Percentiles rank a stretch among this genome's conserved stretches.
Evolutionary conservation across 2,113 vertebrate species (phyloP).

Genomic region (Carettochelys insculpta): DNA sequence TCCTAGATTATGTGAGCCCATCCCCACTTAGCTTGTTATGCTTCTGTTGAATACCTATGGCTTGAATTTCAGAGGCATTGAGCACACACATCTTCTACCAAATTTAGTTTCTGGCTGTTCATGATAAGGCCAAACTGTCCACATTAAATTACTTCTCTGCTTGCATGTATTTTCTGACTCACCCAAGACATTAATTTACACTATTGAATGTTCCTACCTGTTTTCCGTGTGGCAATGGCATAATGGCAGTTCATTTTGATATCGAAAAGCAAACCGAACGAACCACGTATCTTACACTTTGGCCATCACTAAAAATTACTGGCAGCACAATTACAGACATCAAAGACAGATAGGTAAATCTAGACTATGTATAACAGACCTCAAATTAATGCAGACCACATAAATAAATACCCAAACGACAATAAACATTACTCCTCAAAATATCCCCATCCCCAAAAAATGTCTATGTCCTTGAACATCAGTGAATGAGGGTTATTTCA

Average conservation of each 20-base stretch:
- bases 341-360: neutral
- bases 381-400: neutral
- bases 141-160: neutral
- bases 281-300: neutral
- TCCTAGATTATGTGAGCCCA: neutral
- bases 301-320: neutral
- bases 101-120: neutral
- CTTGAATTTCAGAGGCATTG: neutral
- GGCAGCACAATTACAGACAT: neutral
- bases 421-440: neutral
- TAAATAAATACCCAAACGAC: neutral
- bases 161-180: neutral
- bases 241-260: neutral
- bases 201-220: neutral
- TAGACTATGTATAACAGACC: neutral
- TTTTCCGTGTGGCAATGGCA: neutral
- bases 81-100: neutral
- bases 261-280: neutral
- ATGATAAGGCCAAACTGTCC: neutral
- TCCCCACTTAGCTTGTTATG: neutral
- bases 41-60: neutral
- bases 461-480: neutral
- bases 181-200: neutral
- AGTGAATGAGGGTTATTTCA: neutral
- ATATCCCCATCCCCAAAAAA: neutral